Percentiles rank a stretch among this genome's conserved stretches.
phyloP scores from a whole-genome alignment of 2,888 invertebrate species.

The Drosophila pegasa region DNA sequence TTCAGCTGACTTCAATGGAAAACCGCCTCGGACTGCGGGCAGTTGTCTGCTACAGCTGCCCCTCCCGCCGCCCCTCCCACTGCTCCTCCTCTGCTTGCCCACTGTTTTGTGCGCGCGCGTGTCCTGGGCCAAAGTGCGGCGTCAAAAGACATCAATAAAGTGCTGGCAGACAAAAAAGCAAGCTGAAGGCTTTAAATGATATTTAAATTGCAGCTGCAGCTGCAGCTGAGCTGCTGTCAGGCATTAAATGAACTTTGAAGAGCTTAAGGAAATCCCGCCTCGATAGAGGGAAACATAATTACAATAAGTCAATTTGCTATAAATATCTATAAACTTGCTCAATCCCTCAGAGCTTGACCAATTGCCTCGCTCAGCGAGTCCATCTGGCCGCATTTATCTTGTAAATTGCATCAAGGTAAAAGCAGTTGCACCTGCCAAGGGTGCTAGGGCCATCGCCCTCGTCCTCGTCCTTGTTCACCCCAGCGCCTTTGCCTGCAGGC shows the following conservation, averaged over 20 bases:
- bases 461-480: no score
- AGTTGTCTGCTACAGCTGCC: conserved; percentile 23
- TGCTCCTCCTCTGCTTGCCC: conserved; percentile 31
- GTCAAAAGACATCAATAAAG: conserved; percentile 75
- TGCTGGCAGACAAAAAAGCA: conserved; percentile 31
- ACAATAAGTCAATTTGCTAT: conserved; percentile 1
- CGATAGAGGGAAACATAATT: neutral
- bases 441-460: conserved; percentile 31
- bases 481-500: neutral
- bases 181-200: conserved; percentile 29
- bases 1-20: conserved; percentile 44
- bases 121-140: conserved; percentile 47
- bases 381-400: conserved; percentile 31
- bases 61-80: conserved; percentile 1
- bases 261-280: neutral
- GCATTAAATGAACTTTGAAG: conserved; percentile 1
- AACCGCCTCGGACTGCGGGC: conserved; percentile 54
- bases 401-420: conserved; percentile 40
- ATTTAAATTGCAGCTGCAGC: conserved; percentile 41
- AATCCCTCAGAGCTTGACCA: conserved; percentile 1
- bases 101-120: conserved; percentile 40
- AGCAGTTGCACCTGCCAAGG: conserved; percentile 41
- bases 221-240: neutral
- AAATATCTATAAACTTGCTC: neutral
- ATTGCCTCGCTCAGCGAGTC: neutral